Evolutionary conservation across 2,113 vertebrate species (phyloP).

Genomic region (Gymnobelideus leadbeateri): DNA sequence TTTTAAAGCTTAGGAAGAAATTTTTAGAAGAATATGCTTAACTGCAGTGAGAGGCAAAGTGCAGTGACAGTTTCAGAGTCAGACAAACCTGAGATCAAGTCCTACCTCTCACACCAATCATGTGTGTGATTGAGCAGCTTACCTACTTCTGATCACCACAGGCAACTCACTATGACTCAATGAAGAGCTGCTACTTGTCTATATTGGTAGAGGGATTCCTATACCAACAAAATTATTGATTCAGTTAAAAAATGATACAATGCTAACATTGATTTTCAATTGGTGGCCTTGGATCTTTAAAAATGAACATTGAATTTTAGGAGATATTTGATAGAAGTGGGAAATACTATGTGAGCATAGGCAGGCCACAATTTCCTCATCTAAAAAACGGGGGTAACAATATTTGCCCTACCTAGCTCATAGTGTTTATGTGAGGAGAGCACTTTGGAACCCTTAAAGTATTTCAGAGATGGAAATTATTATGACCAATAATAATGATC

Average conservation of each 20-base stretch:
- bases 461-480: not conserved
- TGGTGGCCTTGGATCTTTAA: slow-evolving; percentile 11
- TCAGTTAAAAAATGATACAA: not conserved
- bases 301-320: slow-evolving; percentile 38
- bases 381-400: not conserved
- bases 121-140: not conserved
- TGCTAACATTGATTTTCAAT: slow-evolving; percentile 26
- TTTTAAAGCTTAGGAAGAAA: not conserved
- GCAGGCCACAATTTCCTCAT: not conserved
- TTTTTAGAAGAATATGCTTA: slow-evolving; percentile 26
- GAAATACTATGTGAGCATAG: not conserved
- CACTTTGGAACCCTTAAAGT: not conserved
- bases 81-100: not conserved
- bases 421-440: not conserved
- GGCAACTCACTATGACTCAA: not conserved
- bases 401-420: not conserved
- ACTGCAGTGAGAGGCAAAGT: not conserved
- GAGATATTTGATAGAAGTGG: slow-evolving; percentile 25
- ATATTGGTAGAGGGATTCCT: not conserved
- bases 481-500: not conserved
- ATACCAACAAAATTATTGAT: not conserved
- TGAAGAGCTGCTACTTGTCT: not conserved
- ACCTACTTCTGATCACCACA: not conserved
- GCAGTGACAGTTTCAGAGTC: not conserved
- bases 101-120: not conserved